A percentile compares a stretch with the other conserved stretches of the same genome.
phyloP scores from a whole-genome alignment of 1,140 invertebrate species.

The Eriosoma lanigerum region DNA sequence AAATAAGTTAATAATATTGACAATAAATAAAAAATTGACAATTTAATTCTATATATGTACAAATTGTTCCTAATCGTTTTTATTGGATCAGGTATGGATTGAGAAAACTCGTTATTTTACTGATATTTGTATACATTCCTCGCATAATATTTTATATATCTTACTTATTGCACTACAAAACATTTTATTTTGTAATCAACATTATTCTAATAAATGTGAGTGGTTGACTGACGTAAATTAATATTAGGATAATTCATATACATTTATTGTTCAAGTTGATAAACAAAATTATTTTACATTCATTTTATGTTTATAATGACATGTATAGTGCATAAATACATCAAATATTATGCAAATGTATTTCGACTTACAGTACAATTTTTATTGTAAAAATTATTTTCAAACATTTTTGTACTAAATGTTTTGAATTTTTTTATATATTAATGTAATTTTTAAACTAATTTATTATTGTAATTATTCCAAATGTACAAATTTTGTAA shows the following conservation, averaged over 20 bases:
- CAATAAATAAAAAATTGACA: not conserved
- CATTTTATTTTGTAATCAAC: not conserved
- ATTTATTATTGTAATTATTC: slow-evolving; percentile 49
- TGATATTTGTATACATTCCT: slow-evolving; percentile 46
- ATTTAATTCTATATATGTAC: slow-evolving; percentile 25
- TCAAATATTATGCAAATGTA: not conserved
- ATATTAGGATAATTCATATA: slow-evolving; percentile 1
- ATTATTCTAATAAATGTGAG: not conserved
- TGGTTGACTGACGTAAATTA: slow-evolving; percentile 25
- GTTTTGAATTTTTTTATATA: slow-evolving; percentile 23
- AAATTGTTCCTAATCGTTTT: slow-evolving; percentile 47
- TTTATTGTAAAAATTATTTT: not conserved
- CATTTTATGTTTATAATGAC: not conserved
- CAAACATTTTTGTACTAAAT: slow-evolving; percentile 19
- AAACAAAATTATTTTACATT: not conserved
- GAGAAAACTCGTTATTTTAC: slow-evolving; percentile 15
- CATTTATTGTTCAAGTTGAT: not conserved
- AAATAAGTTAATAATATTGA: slow-evolving; percentile 13
- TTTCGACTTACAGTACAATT: slow-evolving; percentile 21
- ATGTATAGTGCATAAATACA: not conserved
- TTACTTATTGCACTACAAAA: slow-evolving; percentile 10
- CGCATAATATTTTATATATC: slow-evolving; percentile 29
- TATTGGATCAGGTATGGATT: not conserved
- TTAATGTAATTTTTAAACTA: slow-evolving; percentile 18
- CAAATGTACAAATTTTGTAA: slow-evolving; percentile 44